phyloP scores from a whole-genome alignment of 2,888 invertebrate genomes.

The Cosmia pyralina region DNA sequence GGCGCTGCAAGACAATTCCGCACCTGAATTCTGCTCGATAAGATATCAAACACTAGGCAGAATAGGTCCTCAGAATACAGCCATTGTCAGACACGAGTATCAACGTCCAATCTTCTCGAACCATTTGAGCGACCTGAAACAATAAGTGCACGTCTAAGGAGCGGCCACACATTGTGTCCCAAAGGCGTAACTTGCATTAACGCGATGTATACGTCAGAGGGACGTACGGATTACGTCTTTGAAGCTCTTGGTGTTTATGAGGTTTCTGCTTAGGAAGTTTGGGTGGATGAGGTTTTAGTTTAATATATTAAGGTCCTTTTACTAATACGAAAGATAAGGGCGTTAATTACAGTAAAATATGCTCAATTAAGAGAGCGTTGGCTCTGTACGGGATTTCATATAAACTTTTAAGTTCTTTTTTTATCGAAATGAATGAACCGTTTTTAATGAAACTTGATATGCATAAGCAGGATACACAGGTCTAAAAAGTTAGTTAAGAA shows the following conservation, averaged over 20 bases:
- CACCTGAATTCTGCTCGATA: constrained; percentile 44
- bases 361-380: background rate
- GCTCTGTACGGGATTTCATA: too few species aligned
- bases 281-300: background rate
- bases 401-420: too few species aligned
- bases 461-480: too few species aligned
- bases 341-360: background rate
- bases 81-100: constrained; percentile 67
- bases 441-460: too few species aligned
- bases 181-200: constrained; percentile 44
- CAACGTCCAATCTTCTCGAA: constrained; percentile 65
- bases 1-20: constrained; percentile 14
- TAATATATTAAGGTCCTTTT: constrained; percentile 25
- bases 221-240: constrained; percentile 30
- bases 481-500: too few species aligned
- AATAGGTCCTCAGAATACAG: constrained; percentile 31
- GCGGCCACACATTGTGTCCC: constrained; percentile 54
- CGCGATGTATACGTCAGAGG: constrained; percentile 15
- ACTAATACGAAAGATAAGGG: background rate
- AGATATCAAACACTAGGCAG: constrained; percentile 24
- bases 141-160: constrained; percentile 65
- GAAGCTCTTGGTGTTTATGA: constrained; percentile 35
- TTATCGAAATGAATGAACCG: too few species aligned
- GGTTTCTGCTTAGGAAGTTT: constrained; percentile 32
- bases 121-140: constrained; percentile 63